Evolutionary conservation across 2,113 vertebrate species (phyloP).

Genomic region (Pitta sordida): DNA sequence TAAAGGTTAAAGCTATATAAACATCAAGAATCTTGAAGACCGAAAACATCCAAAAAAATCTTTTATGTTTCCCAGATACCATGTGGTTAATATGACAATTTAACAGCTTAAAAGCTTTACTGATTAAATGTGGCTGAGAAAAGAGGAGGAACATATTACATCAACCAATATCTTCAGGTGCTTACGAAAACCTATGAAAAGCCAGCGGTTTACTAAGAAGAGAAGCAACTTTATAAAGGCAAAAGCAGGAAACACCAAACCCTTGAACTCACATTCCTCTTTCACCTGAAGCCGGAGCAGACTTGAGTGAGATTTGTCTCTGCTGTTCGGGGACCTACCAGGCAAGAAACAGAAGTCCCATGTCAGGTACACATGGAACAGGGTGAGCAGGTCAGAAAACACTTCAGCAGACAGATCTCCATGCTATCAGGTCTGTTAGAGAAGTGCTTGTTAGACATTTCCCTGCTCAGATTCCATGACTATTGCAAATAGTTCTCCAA

Average conservation of each 20-base stretch:
- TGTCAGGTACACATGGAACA: background rate
- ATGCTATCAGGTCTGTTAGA: background rate
- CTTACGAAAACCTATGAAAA: background rate
- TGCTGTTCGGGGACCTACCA: slow-evolving; percentile 89
- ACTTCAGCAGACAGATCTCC: background rate
- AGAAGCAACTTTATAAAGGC: background rate
- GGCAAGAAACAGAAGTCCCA: background rate
- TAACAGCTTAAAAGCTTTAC: background rate
- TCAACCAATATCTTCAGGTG: background rate
- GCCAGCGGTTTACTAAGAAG: background rate
- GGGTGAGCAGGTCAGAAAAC: background rate
- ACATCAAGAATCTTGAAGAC: background rate
- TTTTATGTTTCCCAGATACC: background rate
- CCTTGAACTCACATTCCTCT: slow-evolving; percentile 86
- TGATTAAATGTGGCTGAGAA: background rate
- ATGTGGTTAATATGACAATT: background rate
- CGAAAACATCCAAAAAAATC: background rate
- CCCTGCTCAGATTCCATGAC: background rate
- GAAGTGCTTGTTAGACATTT: background rate
- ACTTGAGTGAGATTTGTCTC: slow-evolving; percentile 92
- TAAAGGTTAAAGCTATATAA: background rate
- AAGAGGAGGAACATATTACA: background rate
- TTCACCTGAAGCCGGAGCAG: slow-evolving; percentile 86
- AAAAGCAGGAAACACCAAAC: background rate
- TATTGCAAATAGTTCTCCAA: background rate